phyloP scores from a whole-genome alignment of 2,797 vertebrate species.

The Sebastes minor region DNA sequence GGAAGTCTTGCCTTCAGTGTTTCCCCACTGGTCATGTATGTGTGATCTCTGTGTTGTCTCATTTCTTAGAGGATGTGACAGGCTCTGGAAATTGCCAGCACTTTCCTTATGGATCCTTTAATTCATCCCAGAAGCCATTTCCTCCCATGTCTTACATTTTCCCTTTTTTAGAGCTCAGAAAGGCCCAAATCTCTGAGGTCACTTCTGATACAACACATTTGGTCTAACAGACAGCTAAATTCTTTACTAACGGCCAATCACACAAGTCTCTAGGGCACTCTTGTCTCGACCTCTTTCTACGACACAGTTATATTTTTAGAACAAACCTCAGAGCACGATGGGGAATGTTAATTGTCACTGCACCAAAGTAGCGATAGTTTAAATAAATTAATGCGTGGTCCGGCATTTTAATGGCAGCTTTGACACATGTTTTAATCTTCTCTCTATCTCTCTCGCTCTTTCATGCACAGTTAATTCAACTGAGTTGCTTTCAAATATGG shows the following conservation, averaged over 20 bases:
- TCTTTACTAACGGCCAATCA: background rate
- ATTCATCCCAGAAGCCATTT: conserved; percentile 57
- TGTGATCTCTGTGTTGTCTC: conserved; percentile 63
- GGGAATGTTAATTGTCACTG: conserved; percentile 36
- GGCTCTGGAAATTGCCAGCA: conserved; percentile 60
- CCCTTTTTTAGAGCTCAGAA: background rate
- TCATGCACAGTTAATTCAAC: conserved; percentile 31
- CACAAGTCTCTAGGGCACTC: background rate
- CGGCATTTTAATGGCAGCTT: conserved; percentile 22
- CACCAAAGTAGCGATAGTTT: conserved; percentile 31
- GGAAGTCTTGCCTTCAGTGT: conserved; percentile 39
- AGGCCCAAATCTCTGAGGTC: conserved; percentile 7
- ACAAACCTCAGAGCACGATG: conserved; percentile 38
- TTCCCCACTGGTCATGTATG: conserved; percentile 46
- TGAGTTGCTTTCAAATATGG: conserved; percentile 56
- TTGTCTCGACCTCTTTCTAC: background rate
- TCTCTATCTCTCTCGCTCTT: background rate
- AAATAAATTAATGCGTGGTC: conserved; percentile 48
- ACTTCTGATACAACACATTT: conserved; percentile 1
- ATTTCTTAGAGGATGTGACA: conserved; percentile 66
- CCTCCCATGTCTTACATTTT: conserved; percentile 21
- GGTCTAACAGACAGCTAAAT: background rate
- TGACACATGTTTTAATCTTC: conserved; percentile 32
- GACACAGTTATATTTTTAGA: conserved; percentile 29
- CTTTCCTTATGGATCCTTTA: conserved; percentile 57